phyloP scores from a whole-genome alignment of 2,797 vertebrate genomes.

The Bradypus variegatus region DNA sequence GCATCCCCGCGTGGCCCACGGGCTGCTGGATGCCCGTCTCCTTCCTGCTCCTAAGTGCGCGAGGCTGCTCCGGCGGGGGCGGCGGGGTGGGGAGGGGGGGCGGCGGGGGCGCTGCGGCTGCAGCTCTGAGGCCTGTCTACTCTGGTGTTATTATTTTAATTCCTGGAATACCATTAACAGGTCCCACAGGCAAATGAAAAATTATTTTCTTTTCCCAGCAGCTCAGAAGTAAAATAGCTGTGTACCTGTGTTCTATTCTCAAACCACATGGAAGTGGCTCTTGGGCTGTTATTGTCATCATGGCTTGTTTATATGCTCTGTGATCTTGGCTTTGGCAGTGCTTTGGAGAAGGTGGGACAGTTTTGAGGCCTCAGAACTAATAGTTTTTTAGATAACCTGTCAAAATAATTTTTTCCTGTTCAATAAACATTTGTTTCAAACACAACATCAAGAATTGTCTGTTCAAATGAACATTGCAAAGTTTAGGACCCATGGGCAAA shows the following conservation, averaged over 20 bases:
- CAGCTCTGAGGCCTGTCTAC: too few relatives aligned
- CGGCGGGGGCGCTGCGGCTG: too few relatives aligned
- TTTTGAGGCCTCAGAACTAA: slow-evolving; percentile 21
- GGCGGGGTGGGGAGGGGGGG: too few relatives aligned
- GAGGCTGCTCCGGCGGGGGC: too few relatives aligned
- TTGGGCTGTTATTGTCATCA: neutral
- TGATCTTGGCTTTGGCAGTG: neutral
- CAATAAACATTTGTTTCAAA: slow-evolving; percentile 13
- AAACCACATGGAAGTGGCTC: neutral
- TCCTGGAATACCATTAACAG: slow-evolving; percentile 1
- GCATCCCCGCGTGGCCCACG: too few relatives aligned
- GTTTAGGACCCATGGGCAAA: neutral
- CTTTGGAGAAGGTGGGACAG: neutral
- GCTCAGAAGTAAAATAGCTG: neutral
- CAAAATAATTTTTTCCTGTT: neutral
- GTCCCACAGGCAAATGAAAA: neutral
- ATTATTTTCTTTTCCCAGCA: neutral
- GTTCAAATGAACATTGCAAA: neutral
- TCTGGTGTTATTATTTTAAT: neutral
- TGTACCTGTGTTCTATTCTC: neutral
- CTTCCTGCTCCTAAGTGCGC: too few relatives aligned
- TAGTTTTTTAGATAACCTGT: slow-evolving; percentile 21
- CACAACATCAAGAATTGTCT: neutral
- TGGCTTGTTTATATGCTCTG: neutral
- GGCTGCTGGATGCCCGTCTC: too few relatives aligned